Evolutionary conservation across 2,888 invertebrate species (phyloP), one percentile per base, ranked within the genome.

Genomic region (Sminthurinus aureus): DNA sequence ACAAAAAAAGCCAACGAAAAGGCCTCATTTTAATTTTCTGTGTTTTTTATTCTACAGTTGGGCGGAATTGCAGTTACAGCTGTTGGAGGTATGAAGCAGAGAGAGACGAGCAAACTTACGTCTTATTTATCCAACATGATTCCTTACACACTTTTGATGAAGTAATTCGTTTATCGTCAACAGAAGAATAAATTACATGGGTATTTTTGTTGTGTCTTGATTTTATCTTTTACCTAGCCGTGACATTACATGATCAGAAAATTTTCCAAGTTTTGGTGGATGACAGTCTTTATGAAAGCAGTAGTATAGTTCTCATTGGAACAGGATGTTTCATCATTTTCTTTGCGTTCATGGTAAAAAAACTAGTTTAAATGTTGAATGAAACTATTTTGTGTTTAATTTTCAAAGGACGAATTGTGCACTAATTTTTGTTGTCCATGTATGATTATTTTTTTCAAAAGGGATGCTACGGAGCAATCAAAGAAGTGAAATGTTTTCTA

Each of bases 401-500:
- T 38, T 38, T 38, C 38, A 38, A 38, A 38, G 38, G 1, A 38
- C n/a, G 6, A 38, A 4, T 38, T 38, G 38, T 38, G 38, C n/a
- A n/a, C n/a, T n/a, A n/a, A n/a, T n/a, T n/a, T n/a, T n/a, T n/a
- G n/a, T n/a, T n/a, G n/a, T n/a, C n/a, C n/a, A n/a, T n/a, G n/a
- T n/a, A n/a, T n/a, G n/a, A n/a, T n/a, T n/a, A n/a, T n/a, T n/a
- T n/a, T n/a, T n/a, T n/a, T n/a, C n/a, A n/a, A n/a, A n/a, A n/a
- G 86, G 98, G 98, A 83, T 98, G 97, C 91, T 93, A 96, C 89
- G 98, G 98, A 74, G 96, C 98, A n/a, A 94, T 96, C 75, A 96
- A 95, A 90, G 98, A 98, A 92, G 95, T 97, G 90, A 95, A 96
- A 91, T 98, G 97, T 91, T 94, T 98, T 94, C 93, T 98, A 77